phyloP scores from a whole-genome alignment of 1,140 invertebrate genomes.

The Marisa cornuarietis region DNA sequence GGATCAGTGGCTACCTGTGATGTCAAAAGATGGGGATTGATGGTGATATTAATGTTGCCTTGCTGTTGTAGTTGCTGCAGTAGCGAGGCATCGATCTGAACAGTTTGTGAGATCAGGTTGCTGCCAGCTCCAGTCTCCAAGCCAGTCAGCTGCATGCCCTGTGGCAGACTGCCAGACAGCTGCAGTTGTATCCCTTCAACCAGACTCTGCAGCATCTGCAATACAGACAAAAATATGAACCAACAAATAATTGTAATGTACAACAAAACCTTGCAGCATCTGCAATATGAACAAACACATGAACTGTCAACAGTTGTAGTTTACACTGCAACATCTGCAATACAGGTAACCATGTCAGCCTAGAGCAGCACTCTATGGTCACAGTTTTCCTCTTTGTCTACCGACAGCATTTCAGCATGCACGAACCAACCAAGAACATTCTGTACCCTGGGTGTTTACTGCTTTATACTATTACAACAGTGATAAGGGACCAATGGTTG shows the following conservation, averaged over 20 bases:
- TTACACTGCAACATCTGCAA: too few relatives aligned
- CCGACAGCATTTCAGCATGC: too few relatives aligned
- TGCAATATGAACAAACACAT: too few relatives aligned
- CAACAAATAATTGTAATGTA: not conserved
- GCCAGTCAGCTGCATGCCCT: constrained; percentile 65
- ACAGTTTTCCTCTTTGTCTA: too few relatives aligned
- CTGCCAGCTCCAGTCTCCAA: constrained; percentile 55
- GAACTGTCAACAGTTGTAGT: too few relatives aligned
- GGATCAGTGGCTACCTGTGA: constrained; percentile 40
- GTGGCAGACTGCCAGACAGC: constrained; percentile 59
- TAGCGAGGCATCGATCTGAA: constrained; percentile 67
- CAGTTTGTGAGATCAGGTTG: constrained; percentile 59
- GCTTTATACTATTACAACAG: too few relatives aligned
- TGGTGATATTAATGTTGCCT: constrained; percentile 65
- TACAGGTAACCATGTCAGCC: too few relatives aligned
- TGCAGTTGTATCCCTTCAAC: constrained; percentile 64
- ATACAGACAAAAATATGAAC: constrained; percentile 1
- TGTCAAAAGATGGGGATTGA: constrained; percentile 54
- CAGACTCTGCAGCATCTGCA: constrained; percentile 54
- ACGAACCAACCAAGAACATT: too few relatives aligned
- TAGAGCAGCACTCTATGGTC: too few relatives aligned
- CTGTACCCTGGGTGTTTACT: too few relatives aligned
- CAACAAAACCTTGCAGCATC: too few relatives aligned
- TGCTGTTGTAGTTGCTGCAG: constrained; percentile 67
- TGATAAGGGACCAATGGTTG: too few relatives aligned